Base-by-base conservation (phyloP, 1,140 invertebrate species). In the Solen grandis region DNA sequence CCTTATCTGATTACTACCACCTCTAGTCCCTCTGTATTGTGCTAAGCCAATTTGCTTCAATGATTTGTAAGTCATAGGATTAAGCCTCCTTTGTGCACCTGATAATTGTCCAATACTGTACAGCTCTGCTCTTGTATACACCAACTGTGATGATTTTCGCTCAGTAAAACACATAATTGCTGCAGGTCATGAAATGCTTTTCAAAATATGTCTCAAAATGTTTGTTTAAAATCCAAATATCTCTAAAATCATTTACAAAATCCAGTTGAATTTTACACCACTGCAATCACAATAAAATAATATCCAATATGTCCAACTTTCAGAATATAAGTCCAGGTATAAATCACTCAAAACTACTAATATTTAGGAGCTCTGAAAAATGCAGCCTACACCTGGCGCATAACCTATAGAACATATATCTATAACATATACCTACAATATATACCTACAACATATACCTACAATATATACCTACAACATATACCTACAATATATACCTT, bases 301-400 rank as follows among this genome's bases (percentile, higher is more conserved):
- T 14, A 50, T 50, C 46, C 46, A 50, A 50, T n/a, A n/a, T 50
- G 46, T 50, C 46, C 46, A 50, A 13, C n/a, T 50, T 50, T 50
- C 46, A 50, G 13, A 14, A 50, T 50, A 50, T 50, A 50, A 14
- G 13, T n/a, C 46, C 13, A 50, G 13, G 13, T 50, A 50, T 13
- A 50, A 50, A 13, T 50, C n/a, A 50, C n/a, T 14, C 13, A 50
- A 50, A 50, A 50, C n/a, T n/a, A 13, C 13, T 14, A 50, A 50
- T 14, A 50, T n/a, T 14, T 13, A 14, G 46, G n/a, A n/a, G n/a
- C 13, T n/a, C 13, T n/a, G n/a, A 50, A 50, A 13, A 50, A 50
- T 50, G 46, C 46, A 50, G 46, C 46, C 46, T 50, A 50, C 46
- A 50, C 46, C 46, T 50, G 46, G 46, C 46, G 46, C 46, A 50